Percentiles rank a stretch among this genome's conserved stretches.
phyloP scores from a whole-genome alignment of 2,797 vertebrate genomes.

The Poeciliopsis turneri region DNA sequence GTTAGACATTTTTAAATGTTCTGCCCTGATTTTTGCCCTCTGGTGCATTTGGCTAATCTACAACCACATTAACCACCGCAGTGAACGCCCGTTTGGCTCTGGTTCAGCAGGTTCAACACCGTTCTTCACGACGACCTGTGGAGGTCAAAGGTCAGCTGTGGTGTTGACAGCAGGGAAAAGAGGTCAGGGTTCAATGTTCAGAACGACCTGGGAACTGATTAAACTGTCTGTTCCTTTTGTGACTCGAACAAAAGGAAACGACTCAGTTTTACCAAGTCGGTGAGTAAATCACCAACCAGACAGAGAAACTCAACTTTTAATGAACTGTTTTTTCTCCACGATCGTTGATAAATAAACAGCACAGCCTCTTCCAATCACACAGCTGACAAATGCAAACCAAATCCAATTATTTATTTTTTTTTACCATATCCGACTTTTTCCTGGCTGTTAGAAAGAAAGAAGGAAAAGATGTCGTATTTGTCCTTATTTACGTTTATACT shows the following conservation, averaged over 20 bases:
- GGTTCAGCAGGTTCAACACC: slow-evolving; percentile 6
- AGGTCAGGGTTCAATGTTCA: slow-evolving; percentile 16
- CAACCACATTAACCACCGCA: slow-evolving; percentile 16
- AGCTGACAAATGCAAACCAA: no score
- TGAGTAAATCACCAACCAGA: background rate
- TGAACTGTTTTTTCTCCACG: background rate
- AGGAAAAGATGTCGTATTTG: background rate
- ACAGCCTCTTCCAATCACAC: background rate
- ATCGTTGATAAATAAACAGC: background rate
- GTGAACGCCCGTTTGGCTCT: background rate
- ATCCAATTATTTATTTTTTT: no score
- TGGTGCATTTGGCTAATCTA: slow-evolving; percentile 16
- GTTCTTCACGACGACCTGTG: background rate
- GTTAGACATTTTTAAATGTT: background rate
- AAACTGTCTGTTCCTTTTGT: slow-evolving; percentile 1
- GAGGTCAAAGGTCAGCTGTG: slow-evolving; percentile 14
- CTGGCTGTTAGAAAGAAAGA: background rate
- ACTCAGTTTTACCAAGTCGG: slow-evolving; percentile 1
- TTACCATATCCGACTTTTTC: background rate
- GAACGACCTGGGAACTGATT: slow-evolving; percentile 9
- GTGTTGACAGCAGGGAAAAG: slow-evolving; percentile 4
- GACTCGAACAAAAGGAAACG: slow-evolving; percentile 7
- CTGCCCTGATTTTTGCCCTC: background rate
- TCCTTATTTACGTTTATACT: background rate
- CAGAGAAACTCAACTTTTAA: background rate